Evolutionary conservation across 64 coral and sea anemone genomes (phyloP).

Genomic region (Trachythela sp.): DNA sequence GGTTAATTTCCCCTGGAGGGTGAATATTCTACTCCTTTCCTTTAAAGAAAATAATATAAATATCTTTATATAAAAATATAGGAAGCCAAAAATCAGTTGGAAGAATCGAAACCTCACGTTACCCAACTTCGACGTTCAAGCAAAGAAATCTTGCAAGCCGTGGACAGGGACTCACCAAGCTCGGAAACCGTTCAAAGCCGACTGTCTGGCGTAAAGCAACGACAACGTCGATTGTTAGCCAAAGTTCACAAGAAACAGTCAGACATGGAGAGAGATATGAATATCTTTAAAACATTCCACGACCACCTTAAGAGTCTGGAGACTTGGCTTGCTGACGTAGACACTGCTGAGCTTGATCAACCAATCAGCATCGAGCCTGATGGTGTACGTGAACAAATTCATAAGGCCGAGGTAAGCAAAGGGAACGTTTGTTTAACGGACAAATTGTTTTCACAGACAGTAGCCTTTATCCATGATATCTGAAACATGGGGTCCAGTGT

Average conservation of each 20-base stretch:
- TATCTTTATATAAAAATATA: not conserved
- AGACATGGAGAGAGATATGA: conserved; percentile 14
- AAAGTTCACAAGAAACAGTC: conserved; percentile 27
- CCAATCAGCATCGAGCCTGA: conserved; percentile 26
- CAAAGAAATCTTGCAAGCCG: not conserved
- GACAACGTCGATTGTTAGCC: not conserved
- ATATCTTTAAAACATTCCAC: not conserved
- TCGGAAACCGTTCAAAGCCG: not conserved
- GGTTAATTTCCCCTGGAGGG: too few species aligned
- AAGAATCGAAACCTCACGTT: not conserved
- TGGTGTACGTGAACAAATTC: conserved; percentile 17
- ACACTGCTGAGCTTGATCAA: not conserved
- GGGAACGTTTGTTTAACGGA: too few species aligned
- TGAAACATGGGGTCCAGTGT: too few species aligned
- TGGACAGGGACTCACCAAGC: not conserved
- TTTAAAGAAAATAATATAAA: too few species aligned
- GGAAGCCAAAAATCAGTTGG: conserved; percentile 9
- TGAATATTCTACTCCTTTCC: too few species aligned
- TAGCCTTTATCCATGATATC: too few species aligned
- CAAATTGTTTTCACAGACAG: too few species aligned
- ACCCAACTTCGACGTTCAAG: not conserved
- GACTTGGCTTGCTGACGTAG: not conserved
- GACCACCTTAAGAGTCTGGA: not conserved
- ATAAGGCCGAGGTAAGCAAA: not conserved
- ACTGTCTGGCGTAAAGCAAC: conserved; percentile 10